Conservation (phyloP, 2,113 vertebrate genomes). For the Pelecanoides urinatrix region DNA sequence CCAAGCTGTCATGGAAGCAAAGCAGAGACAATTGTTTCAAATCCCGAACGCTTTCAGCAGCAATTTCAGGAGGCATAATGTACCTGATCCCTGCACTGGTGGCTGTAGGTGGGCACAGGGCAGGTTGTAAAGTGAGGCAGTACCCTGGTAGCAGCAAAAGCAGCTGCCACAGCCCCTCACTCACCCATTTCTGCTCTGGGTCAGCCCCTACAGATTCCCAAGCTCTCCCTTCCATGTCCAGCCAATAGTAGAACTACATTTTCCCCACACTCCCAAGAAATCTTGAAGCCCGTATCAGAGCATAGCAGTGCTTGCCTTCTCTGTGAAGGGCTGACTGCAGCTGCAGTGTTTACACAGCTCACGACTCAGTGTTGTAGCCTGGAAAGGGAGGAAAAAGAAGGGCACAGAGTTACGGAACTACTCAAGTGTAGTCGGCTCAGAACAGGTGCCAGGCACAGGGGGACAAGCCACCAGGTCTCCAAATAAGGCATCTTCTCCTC, state of each 20-base stretch:
- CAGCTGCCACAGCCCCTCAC: not conserved
- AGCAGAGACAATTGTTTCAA: not conserved
- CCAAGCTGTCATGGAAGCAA: not conserved
- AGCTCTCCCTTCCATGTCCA: not conserved
- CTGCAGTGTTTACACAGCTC: not conserved
- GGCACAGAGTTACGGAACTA: not conserved
- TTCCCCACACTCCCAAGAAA: not conserved
- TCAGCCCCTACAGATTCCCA: not conserved
- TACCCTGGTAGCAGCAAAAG: not conserved
- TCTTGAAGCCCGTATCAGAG: not conserved
- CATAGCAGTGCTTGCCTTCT: not conserved
- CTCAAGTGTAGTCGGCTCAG: not conserved
- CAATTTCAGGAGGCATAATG: accelerated
- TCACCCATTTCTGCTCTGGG: not conserved
- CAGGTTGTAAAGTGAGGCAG: not conserved
- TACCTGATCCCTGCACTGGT: accelerated
- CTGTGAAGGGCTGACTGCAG: not conserved
- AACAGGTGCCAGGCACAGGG: not conserved
- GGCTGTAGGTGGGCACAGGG: not conserved
- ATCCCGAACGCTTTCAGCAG: not conserved
- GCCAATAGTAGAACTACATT: not conserved
- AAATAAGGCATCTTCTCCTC: not conserved
- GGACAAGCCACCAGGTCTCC: not conserved
- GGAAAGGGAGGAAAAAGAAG: not conserved
- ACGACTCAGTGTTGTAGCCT: not conserved